Conservation (phyloP, 1,140 invertebrate genomes). For the Cydia amplana region DNA sequence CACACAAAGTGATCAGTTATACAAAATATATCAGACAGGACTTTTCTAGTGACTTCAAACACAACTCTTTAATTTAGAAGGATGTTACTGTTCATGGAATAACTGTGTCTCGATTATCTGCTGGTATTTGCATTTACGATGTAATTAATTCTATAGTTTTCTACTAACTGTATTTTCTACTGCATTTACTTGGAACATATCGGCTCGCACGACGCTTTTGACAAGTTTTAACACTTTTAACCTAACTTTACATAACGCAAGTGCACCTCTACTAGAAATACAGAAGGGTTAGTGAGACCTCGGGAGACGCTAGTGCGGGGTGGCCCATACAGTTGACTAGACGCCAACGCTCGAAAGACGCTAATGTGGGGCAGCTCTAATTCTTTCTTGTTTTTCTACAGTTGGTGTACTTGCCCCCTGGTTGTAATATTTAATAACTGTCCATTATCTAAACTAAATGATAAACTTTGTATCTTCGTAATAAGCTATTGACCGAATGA, state of each 20-base stretch:
- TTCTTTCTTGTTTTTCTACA: background rate
- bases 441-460: background rate
- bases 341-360: no score
- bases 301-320: no score
- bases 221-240: background rate
- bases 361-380: no score
- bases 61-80: no score
- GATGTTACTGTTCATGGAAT: no score
- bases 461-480: background rate
- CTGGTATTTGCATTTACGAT: background rate
- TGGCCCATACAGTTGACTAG: no score
- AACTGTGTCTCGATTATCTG: no score
- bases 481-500: background rate
- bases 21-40: no score
- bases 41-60: no score
- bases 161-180: slow-evolving; percentile 1
- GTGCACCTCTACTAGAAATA: background rate
- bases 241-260: background rate
- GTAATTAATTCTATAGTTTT: background rate
- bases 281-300: background rate
- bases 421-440: background rate
- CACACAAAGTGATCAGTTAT: background rate
- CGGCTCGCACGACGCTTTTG: background rate
- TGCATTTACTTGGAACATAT: slow-evolving; percentile 23
- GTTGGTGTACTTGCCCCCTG: background rate